phyloP scores from a whole-genome alignment of 2,888 invertebrate species.

The Plemyria rubiginata region DNA sequence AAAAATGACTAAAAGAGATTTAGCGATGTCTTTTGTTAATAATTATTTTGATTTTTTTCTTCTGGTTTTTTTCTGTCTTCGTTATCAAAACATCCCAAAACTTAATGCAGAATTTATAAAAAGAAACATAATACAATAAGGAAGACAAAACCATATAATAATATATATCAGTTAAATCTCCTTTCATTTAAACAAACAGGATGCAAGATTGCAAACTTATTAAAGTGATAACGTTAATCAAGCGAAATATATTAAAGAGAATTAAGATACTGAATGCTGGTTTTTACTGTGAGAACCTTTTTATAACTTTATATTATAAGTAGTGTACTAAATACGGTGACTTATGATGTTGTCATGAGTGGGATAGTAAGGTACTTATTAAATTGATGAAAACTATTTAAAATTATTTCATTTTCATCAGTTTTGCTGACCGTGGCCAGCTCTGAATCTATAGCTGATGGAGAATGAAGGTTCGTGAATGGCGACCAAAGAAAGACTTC shows the following conservation, averaged over 20 bases:
- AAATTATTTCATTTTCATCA: no score
- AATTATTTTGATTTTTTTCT: no score
- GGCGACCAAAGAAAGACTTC: no score
- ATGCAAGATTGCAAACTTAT: constrained; percentile 20
- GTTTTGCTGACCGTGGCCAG: no score
- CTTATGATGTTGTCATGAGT: neutral
- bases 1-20: no score
- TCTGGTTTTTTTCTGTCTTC: no score
- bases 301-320: neutral
- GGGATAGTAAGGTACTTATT: neutral
- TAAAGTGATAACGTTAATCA: constrained; percentile 17
- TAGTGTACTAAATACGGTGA: neutral
- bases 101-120: neutral
- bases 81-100: no score
- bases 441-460: no score
- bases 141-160: constrained; percentile 9
- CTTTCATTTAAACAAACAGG: constrained; percentile 25
- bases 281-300: constrained; percentile 20
- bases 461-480: no score
- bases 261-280: constrained; percentile 5
- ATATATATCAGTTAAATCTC: constrained; percentile 26
- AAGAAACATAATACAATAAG: constrained; percentile 4
- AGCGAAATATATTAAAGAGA: constrained; percentile 9
- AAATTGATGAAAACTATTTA: no score
- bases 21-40: no score